Conservation (phyloP, 1,140 invertebrate genomes). For the Archivesica marissinica region DNA sequence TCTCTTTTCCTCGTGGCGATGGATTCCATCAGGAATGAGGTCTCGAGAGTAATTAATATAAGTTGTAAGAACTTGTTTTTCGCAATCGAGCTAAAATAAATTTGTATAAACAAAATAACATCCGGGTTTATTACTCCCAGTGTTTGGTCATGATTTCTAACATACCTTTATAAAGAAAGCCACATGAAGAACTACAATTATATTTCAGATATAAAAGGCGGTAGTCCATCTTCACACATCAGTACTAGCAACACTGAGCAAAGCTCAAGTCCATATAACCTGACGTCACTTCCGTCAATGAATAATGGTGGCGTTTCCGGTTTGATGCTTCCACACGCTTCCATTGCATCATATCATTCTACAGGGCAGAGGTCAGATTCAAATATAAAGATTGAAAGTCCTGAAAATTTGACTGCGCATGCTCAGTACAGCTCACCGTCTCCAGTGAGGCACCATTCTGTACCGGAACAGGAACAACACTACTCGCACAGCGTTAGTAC, state of each 20-base stretch:
- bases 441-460: constrained; percentile 49
- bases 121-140: too few relatives aligned
- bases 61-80: too few relatives aligned
- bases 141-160: too few relatives aligned
- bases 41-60: too few relatives aligned
- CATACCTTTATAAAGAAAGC: too few relatives aligned
- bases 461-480: constrained; percentile 18
- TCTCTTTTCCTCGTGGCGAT: too few relatives aligned
- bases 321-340: constrained; percentile 3
- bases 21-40: too few relatives aligned
- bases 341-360: constrained; percentile 16
- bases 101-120: too few relatives aligned
- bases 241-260: constrained; percentile 27
- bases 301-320: constrained; percentile 48
- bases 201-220: constrained; percentile 43
- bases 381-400: constrained; percentile 54
- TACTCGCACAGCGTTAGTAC: constrained; percentile 52
- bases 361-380: constrained; percentile 31
- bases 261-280: constrained; percentile 46
- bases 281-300: constrained; percentile 50
- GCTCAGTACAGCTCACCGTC: constrained; percentile 50
- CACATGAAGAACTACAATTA: too few relatives aligned
- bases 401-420: constrained; percentile 60
- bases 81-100: too few relatives aligned
- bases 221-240: constrained; percentile 25